A percentile compares a stretch with the other conserved stretches of the same genome.
Conservation (phyloP, 53 echinoderm and acorn worm species). For the Patiria pectinifera region DNA sequence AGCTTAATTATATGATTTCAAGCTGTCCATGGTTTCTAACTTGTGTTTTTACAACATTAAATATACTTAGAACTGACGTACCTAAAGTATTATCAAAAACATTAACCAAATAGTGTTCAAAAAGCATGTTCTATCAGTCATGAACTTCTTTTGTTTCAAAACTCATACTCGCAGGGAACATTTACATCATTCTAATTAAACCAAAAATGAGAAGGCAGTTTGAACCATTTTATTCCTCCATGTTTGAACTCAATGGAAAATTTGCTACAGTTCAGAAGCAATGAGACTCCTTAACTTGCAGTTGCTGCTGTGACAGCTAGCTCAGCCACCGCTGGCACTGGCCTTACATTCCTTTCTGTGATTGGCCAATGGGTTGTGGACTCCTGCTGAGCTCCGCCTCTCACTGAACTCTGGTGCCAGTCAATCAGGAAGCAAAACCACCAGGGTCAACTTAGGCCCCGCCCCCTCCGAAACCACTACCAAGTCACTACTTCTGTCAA, state of each 20-base stretch:
- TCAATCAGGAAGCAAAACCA: conserved; percentile 26
- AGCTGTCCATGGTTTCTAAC: conserved; percentile 12
- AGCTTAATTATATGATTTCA: not conserved
- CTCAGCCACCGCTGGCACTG: not conserved
- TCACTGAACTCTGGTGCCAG: not conserved
- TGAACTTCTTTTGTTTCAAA: not conserved
- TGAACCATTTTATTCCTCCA: not conserved
- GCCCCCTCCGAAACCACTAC: not conserved
- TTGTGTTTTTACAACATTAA: not conserved
- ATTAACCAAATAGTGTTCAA: too few species aligned
- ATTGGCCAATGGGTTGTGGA: conserved; percentile 33
- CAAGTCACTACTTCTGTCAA: not conserved
- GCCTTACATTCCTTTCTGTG: not conserved
- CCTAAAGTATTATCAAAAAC: not conserved
- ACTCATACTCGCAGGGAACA: not conserved
- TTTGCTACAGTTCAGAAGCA: too few species aligned
- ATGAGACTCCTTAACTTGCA: too few species aligned
- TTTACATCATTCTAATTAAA: too few species aligned
- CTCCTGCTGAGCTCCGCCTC: conserved; percentile 56
- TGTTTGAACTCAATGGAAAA: not conserved
- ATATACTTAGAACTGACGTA: not conserved
- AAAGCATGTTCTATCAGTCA: not conserved
- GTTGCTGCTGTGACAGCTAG: too few species aligned
- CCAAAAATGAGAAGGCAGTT: not conserved
- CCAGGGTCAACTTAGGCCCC: conserved; percentile 35